Evolutionary conservation across 2,888 invertebrate species (phyloP), one percentile per base, ranked within the genome.

Genomic region (Mesochorus sp.): DNA sequence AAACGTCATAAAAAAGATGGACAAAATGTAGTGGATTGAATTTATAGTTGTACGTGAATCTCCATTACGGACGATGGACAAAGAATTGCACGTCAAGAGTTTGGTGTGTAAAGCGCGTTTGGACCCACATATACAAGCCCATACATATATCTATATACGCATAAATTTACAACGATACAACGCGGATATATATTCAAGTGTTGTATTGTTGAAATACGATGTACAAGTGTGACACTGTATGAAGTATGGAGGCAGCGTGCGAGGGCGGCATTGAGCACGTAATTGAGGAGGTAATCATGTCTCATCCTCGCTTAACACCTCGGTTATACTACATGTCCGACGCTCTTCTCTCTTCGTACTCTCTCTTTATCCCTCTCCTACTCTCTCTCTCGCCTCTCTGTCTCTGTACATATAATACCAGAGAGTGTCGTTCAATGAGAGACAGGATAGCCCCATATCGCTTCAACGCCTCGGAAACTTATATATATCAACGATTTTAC

Each of bases 251-350:
- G 59, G 68, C 70, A 74, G 37, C 70, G 73, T 79, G 79, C 79
- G 84, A 82, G 86, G 84, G 83, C 81, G 86, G 84, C 87, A 88
- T 88, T 87, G 89, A 88, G 84, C 83, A 51, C 83, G 86, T 88
- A 88, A 88, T 88, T 87, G 88, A 88, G 86, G 85, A 86, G 88
- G 85, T 87, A 88, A 88, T 88, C 87, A 87, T 85, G 87, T 84
- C 86, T 86, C 87, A 88, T 88, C 85, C 87, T 85, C 86, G 83
- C 87, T 82, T 81, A 83, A 74, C 83, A 85, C 84, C 81, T 84
- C 83, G 73, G 66, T 53, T 66, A 61, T 73, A 67, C 61, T 47
- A 71, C 67, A 44, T 62, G n/a, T 71, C 72, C 39, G 72, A 61
- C 57, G 80, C 70, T 75, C 80, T 68, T 80, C 61, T 66, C 76